phyloP scores from a whole-genome alignment of 2,888 invertebrate species.

The Ceriagrion tenellum region DNA sequence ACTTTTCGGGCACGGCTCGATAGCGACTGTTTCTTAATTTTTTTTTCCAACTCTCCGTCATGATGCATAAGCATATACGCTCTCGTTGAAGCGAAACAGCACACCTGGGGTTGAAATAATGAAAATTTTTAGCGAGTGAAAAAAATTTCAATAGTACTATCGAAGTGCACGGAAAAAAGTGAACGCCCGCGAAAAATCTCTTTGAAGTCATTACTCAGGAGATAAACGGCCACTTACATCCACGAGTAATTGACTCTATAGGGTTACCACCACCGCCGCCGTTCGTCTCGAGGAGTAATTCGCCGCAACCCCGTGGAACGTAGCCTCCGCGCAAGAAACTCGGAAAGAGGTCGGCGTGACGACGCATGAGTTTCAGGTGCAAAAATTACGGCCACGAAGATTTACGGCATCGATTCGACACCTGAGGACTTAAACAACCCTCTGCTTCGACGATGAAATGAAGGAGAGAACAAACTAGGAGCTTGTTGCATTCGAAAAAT shows the following conservation, averaged over 20 bases:
- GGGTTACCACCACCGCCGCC: background rate
- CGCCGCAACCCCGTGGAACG: background rate
- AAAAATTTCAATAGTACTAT: background rate
- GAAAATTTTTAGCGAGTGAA: background rate
- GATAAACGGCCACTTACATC: background rate
- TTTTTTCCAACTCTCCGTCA: background rate
- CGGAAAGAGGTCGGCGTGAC: background rate
- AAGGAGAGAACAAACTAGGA: background rate
- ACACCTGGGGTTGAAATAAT: background rate
- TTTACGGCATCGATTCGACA: background rate
- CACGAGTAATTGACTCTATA: background rate
- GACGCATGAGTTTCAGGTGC: constrained; percentile 17
- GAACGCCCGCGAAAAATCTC: background rate
- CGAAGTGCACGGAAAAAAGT: background rate
- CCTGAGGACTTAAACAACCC: background rate
- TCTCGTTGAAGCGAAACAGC: constrained; percentile 17
- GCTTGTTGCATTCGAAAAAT: background rate
- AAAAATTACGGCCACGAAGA: background rate
- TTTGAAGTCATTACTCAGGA: constrained; percentile 12
- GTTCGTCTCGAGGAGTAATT: background rate
- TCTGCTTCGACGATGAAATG: background rate
- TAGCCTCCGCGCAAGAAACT: background rate
- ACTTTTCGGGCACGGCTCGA: background rate
- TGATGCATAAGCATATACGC: constrained; percentile 19
- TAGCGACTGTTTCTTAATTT: background rate